These are phyloP conservation scores for Ibidorhyncha struthersii DNA, from an alignment of 2,113 vertebrate species.

Conservation along the genomic window DNA sequence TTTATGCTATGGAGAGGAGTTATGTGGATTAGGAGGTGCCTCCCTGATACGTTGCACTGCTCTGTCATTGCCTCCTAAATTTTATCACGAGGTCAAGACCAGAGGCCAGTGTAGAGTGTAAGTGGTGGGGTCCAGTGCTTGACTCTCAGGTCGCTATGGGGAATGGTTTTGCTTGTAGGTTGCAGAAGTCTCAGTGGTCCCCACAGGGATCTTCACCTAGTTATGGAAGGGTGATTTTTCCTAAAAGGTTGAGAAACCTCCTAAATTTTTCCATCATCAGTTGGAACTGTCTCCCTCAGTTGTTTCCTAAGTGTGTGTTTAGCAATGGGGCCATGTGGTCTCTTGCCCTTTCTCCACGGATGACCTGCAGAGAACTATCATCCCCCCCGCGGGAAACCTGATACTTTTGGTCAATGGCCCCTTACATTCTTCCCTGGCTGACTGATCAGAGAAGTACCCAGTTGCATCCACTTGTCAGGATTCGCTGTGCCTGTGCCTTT, in stretches of 20 bases:
- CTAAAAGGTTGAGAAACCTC: background rate
- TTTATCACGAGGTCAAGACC: background rate
- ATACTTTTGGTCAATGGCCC: constrained; percentile 12
- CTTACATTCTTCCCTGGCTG: constrained; percentile 17
- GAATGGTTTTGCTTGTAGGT: background rate
- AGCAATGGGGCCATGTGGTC: background rate
- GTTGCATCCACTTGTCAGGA: background rate
- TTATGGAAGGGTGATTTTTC: background rate
- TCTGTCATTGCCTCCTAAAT: background rate
- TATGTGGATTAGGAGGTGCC: background rate
- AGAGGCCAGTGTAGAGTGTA: background rate
- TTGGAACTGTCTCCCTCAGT: background rate
- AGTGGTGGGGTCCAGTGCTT: background rate
- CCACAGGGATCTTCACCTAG: background rate
- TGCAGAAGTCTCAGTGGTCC: background rate
- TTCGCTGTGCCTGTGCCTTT: background rate
- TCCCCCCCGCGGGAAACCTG: background rate
- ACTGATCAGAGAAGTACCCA: background rate
- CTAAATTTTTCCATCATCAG: background rate
- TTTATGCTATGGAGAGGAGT: background rate
- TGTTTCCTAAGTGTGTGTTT: background rate
- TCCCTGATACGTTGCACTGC: background rate
- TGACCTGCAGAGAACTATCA: background rate
- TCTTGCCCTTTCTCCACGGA: background rate
- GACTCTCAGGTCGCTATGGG: background rate